Conservation (phyloP, 2,888 invertebrate species). For the Campoplex nolae region DNA sequence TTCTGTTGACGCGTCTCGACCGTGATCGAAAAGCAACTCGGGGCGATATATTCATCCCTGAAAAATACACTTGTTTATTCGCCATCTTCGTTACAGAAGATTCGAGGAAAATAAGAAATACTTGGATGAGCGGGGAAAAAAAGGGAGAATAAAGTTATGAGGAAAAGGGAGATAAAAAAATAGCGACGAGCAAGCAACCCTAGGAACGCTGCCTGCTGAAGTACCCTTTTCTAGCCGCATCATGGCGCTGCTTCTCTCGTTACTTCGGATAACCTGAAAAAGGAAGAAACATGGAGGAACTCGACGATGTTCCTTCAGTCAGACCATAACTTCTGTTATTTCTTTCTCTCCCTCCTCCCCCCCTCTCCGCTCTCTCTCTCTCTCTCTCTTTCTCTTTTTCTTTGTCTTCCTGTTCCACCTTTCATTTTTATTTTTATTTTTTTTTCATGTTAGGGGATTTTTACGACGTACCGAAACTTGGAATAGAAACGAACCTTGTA, state of each 20-base stretch:
- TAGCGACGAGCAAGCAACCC: background rate
- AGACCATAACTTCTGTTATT: constrained; percentile 54
- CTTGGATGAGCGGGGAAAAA: background rate
- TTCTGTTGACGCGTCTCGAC: background rate
- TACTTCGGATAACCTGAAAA: constrained; percentile 59
- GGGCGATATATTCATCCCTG: background rate
- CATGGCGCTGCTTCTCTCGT: constrained; percentile 39
- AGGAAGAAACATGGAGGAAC: constrained; percentile 52
- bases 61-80: background rate
- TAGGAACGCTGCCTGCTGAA: constrained; percentile 42
- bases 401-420: constrained; percentile 52
- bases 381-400: background rate
- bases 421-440: constrained; percentile 44
- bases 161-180: constrained; percentile 33
- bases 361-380: background rate
- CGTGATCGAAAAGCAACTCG: background rate
- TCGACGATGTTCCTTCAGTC: constrained; percentile 48
- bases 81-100: background rate
- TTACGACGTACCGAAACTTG: constrained; percentile 65
- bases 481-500: constrained; percentile 55
- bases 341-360: constrained; percentile 18
- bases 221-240: constrained; percentile 23
- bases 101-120: background rate
- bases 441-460: constrained; percentile 52
- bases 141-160: background rate